Base-by-base conservation (phyloP, 2,113 vertebrate genomes). In the Zosterops hypoxanthus region DNA sequence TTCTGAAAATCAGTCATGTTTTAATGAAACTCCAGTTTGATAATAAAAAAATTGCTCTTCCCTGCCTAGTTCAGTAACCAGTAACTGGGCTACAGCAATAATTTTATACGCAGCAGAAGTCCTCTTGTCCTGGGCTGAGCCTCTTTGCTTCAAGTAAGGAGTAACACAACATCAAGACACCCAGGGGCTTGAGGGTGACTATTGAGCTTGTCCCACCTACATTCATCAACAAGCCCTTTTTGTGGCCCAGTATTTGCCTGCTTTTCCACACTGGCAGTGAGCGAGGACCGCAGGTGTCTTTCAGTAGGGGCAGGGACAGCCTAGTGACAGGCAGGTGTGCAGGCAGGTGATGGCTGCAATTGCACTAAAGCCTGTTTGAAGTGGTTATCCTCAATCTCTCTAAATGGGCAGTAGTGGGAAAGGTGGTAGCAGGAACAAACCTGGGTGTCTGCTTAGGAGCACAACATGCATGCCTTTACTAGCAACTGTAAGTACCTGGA, bases 241-340 rank as follows among this genome's bases (percentile, higher is more conserved):
- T 31, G 8, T 75, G 44, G 14, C 16, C 15, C 33, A 25, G 14
- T 8, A 7, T 26, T 31, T 55, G 13, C 33, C 34, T n/a, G 17
- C 19, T 44, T 61, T 80, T 63, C 31, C 60, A 26, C 25, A 2
- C 17, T 15, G 25, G 29, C 52, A 78, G 10, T 5, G 39, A 63
- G 29, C 0, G 0, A 11, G 31, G 36, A 22, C 17, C 0, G 0
- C n/a, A 17, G 24, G 39, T 12, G 25, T 21, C 11, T 22, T 12
- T 52, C 41, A 1, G 29, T 0, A 24, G 28, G 14, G 23, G 10
- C 44, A 73, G 36, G 34, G 28, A 18, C 60, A 72, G 53, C 53
- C 34, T 8, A 5, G 34, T n/a, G 65, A n/a, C 42, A 34, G 44
- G 24, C 39, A 23, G 61, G 12, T 15, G 23, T 9, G 25, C 47